Evolutionary conservation across 2,797 vertebrate genomes (phyloP).

Genomic region (Acestrorhynchus altus): DNA sequence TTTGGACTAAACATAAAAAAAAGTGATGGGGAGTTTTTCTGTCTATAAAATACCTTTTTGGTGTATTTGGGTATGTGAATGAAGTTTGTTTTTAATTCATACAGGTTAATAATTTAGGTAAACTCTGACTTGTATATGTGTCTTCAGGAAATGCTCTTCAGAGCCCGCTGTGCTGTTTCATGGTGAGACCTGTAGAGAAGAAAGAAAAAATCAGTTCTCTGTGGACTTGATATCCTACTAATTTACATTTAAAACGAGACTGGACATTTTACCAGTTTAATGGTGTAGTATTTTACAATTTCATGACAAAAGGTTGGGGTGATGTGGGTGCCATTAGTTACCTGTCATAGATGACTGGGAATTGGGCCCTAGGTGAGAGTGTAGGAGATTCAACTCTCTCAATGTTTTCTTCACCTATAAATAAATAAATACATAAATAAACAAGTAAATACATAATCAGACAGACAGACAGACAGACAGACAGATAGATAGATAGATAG

Average conservation of each 20-base stretch:
- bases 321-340: slow-evolving; percentile 70
- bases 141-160: slow-evolving; percentile 71
- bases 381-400: slow-evolving; percentile 87
- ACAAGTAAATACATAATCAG: neutral
- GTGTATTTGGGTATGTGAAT: slow-evolving; percentile 41
- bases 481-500: neutral
- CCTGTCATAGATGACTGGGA: slow-evolving; percentile 94
- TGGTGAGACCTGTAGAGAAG: slow-evolving; percentile 74
- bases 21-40: slow-evolving; percentile 36
- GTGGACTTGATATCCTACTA: too few species aligned
- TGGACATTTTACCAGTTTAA: neutral
- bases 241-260: neutral
- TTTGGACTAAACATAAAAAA: slow-evolving; percentile 47
- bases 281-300: neutral
- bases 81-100: slow-evolving; percentile 42
- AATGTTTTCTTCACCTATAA: slow-evolving; percentile 87
- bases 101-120: slow-evolving; percentile 61
- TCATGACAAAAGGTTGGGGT: neutral
- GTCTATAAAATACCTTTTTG: slow-evolving; percentile 55
- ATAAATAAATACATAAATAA: slow-evolving; percentile 36
- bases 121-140: slow-evolving; percentile 26
- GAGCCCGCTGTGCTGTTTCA: slow-evolving; percentile 74
- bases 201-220: slow-evolving; percentile 15
- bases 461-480: too few species aligned
- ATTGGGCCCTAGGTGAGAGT: slow-evolving; percentile 86